Conservation (phyloP, 1,140 invertebrate species). For the Whitmania pigra region DNA sequence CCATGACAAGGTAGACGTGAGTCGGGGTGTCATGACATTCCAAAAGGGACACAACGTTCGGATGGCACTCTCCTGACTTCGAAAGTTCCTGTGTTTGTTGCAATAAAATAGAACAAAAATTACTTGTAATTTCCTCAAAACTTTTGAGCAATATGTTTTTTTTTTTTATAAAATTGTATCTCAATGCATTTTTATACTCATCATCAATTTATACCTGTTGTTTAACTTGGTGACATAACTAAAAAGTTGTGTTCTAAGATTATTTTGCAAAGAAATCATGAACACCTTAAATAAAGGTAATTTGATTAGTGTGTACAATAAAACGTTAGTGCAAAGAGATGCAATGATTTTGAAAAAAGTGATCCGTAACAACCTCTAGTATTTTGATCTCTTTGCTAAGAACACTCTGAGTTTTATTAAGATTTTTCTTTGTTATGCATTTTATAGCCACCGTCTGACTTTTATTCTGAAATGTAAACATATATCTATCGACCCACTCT, state of each 20-base stretch:
- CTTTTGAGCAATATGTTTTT: too few relatives aligned
- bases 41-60: constrained; percentile 89
- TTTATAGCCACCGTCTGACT: constrained; percentile 84
- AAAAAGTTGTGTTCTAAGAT: not conserved
- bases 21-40: constrained; percentile 82
- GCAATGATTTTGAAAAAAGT: not conserved
- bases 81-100: constrained; percentile 59
- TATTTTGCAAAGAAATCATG: not conserved
- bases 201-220: too few relatives aligned
- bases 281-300: not conserved
- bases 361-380: constrained; percentile 54
- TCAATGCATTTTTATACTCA: too few relatives aligned
- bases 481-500: constrained; percentile 22
- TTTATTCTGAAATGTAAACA: constrained; percentile 57
- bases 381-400: constrained; percentile 97
- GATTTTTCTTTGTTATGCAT: constrained; percentile 90
- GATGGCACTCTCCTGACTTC: constrained; percentile 72
- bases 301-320: not conserved
- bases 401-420: constrained; percentile 88
- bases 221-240: too few relatives aligned
- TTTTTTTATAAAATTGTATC: too few relatives aligned
- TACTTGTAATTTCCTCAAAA: too few relatives aligned
- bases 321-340: not conserved
- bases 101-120: too few relatives aligned
- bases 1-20: constrained; percentile 93